Base-by-base conservation (phyloP, 2,113 vertebrate species). In the Hystrix brachyura region DNA sequence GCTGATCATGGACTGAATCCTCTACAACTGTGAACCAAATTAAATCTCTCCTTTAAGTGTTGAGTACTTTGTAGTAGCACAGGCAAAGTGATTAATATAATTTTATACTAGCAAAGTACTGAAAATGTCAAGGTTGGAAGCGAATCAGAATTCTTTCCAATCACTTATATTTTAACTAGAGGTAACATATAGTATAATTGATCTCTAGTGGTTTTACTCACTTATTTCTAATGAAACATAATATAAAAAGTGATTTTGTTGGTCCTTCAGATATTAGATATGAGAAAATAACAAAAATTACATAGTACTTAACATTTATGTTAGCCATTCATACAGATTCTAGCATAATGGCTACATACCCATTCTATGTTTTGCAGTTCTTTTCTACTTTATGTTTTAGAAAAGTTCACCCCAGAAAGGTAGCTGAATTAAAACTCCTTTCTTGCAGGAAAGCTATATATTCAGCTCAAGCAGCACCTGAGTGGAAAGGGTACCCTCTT, bases 351-450 rank as follows among this genome's bases (percentile, higher is more conserved):
- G 72, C 89, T 64, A 95, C 27, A 80, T 60, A 92, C 13, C 55
- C 60, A 88, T 83, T 81, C 51, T 90, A 55, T 62, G 81, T 17
- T 64, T 60, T 94, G 72, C 69, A 87, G 90, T 92, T 83, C 64
- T 89, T 82, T 87, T 90, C 94, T n/a, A 81, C 46, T 46, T 90
- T 4, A 72, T 91, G 46, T 80, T 96, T 93, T 25, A 84, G 92
- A 91, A 96, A 93, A 94, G 82, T 78, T 92, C 43, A 96, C 90
- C 23, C 62, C 64, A 85, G 84, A 27, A 91, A 96, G 79, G 83
- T 64, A 86, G 88, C 32, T 94, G 65, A 71, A 95, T 87, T 34
- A 78, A 65, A 91, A 29, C 46, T 92, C 90, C 67, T 97, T 95
- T 90, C 84, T 91, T 78, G 72, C 43, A 93, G 81, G 69, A 74